Evolutionary conservation across 2,888 invertebrate species (phyloP).

Genomic region (Pollenia labialis): DNA sequence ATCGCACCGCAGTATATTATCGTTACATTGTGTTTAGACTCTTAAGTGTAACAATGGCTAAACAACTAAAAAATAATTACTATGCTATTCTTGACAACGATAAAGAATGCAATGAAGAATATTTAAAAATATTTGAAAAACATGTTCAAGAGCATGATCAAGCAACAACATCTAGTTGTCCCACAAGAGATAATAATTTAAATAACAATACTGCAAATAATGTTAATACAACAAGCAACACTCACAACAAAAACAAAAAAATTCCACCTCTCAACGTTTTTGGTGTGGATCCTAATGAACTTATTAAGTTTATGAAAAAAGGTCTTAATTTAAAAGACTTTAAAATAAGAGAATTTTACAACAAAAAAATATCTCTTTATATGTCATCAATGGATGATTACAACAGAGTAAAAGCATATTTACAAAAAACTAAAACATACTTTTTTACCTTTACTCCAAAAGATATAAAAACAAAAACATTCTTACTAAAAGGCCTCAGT

Average conservation of each 20-base stretch:
- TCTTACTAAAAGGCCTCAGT: constrained; percentile 1
- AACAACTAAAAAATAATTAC: background rate
- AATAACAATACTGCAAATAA: background rate
- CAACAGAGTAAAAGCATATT: constrained; percentile 17
- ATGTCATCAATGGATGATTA: constrained; percentile 13
- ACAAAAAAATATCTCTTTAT: constrained; percentile 6
- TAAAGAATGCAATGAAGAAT: background rate
- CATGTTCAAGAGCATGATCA: background rate
- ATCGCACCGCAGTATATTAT: too few species aligned
- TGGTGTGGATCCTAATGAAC: background rate
- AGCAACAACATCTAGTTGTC: background rate
- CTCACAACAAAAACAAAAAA: constrained; percentile 14
- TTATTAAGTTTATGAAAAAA: constrained; percentile 9
- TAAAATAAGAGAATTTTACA: constrained; percentile 22
- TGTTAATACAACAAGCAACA: background rate
- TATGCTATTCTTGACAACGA: constrained; percentile 1
- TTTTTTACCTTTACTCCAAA: constrained; percentile 30
- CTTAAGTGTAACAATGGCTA: background rate
- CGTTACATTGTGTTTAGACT: too few species aligned
- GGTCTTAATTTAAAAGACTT: background rate
- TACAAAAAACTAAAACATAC: background rate
- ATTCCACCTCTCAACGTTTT: too few species aligned
- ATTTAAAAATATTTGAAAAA: constrained; percentile 15
- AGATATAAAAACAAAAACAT: background rate
- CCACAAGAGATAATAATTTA: background rate